These are phyloP conservation scores for Rhinogobio ventralis DNA, from an alignment of 2,797 vertebrate genomes.

Conservation along the genomic window DNA sequence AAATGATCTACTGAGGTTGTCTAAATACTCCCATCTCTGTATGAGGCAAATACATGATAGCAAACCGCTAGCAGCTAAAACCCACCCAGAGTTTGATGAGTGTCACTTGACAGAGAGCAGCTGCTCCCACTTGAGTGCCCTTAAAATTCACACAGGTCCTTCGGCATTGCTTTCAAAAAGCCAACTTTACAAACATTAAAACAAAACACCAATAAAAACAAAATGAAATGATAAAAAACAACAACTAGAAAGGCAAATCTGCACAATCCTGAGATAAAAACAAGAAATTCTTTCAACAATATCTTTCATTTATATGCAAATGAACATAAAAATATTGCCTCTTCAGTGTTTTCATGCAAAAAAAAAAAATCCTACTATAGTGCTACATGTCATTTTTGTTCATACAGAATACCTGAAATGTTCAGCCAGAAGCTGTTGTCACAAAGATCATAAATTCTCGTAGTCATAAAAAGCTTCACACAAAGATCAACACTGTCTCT, in stretches of 20 bases:
- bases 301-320: conserved; percentile 38
- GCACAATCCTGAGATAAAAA: conserved; percentile 57
- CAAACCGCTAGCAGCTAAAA: conserved; percentile 8
- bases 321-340: conserved; percentile 34
- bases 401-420: conserved; percentile 33
- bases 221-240: conserved; percentile 21
- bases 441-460: conserved; percentile 6
- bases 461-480: conserved; percentile 21
- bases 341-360: conserved; percentile 39
- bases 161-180: conserved; percentile 32
- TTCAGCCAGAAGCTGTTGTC: not conserved
- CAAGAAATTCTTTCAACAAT: not conserved
- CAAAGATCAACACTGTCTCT: not conserved
- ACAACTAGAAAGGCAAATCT: conserved; percentile 26
- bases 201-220: conserved; percentile 24
- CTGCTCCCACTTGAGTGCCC: conserved; percentile 3
- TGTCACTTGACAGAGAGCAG: conserved; percentile 7
- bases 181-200: not conserved
- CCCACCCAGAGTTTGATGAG: not conserved
- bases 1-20: conserved; percentile 23
- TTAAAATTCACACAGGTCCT: conserved; percentile 29
- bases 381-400: conserved; percentile 25
- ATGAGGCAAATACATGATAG: conserved; percentile 27
- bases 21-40: conserved; percentile 6
- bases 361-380: conserved; percentile 4